These are phyloP conservation scores for Alca torda DNA, from an alignment of 2,797 vertebrate genomes.

Conservation along the genomic window DNA sequence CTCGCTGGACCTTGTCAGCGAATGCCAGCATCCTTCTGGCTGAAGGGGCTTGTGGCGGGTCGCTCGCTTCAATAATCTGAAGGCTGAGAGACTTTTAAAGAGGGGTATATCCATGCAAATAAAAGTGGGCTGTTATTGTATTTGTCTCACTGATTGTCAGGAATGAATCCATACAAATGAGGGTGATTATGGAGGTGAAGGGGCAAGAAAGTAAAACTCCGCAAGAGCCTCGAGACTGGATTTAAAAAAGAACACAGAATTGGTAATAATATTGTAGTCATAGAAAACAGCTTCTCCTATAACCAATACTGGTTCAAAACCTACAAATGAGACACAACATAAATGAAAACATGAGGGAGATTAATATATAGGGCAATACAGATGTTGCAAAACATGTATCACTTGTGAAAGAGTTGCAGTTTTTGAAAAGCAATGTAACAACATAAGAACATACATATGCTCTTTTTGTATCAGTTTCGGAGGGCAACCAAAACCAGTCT, in stretches of 20 bases:
- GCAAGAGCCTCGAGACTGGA: not conserved
- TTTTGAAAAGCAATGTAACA: not conserved
- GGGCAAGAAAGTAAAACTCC: not conserved
- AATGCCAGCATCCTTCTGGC: not conserved
- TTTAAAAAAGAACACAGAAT: not conserved
- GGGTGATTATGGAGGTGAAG: not conserved
- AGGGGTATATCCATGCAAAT: not conserved
- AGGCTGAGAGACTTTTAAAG: not conserved
- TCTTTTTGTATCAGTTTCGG: not conserved
- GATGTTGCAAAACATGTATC: not conserved
- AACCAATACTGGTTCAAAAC: not conserved
- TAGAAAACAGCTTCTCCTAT: not conserved
- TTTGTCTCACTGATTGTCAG: not conserved
- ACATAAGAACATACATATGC: not conserved
- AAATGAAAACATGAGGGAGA: not conserved
- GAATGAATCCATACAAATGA: not conserved
- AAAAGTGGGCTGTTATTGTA: not conserved
- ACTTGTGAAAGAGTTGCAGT: not conserved
- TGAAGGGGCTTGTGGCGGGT: not conserved
- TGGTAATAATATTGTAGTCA: not conserved
- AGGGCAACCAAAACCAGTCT: not conserved
- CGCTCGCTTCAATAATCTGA: not conserved
- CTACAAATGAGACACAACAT: not conserved
- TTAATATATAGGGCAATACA: not conserved
- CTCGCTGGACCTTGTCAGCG: not conserved